These are phyloP conservation scores for Agelaius tricolor DNA, from an alignment of 2,113 vertebrate genomes.

Conservation along the genomic window DNA sequence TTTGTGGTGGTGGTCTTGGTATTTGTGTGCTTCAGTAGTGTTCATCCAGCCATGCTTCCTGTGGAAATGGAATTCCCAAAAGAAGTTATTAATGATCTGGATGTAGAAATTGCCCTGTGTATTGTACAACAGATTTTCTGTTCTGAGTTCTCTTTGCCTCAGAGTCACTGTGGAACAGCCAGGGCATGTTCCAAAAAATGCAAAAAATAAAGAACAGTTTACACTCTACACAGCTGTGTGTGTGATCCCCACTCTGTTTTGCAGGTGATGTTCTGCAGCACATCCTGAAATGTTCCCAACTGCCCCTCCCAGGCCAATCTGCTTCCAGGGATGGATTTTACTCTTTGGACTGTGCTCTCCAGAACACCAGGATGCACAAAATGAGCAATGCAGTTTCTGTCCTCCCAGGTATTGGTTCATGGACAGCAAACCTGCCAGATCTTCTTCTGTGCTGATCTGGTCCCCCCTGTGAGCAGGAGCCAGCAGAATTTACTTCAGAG, in stretches of 20 bases:
- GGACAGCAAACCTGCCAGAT: background rate
- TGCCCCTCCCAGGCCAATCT: fast-evolving
- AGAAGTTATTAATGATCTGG: background rate
- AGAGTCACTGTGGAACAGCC: background rate
- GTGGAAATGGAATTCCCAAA: background rate
- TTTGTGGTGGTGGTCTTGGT: background rate
- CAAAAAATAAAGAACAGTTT: conserved; percentile 48
- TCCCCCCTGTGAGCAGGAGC: background rate
- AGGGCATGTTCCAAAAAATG: background rate
- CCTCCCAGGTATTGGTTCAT: background rate
- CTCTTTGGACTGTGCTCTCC: background rate
- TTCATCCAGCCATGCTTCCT: background rate
- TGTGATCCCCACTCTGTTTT: background rate
- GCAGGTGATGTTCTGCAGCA: background rate
- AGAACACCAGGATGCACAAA: background rate
- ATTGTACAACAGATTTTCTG: background rate
- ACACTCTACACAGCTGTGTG: background rate
- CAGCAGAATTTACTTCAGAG: background rate
- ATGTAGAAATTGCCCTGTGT: background rate
- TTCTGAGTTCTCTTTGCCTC: background rate
- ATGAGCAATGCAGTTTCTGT: background rate
- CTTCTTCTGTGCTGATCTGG: fast-evolving
- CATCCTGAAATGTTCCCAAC: background rate
- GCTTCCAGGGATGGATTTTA: background rate
- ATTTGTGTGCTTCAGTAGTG: background rate